These are phyloP conservation scores for Pocota personata DNA, from an alignment of 2,888 invertebrate genomes.

Conservation along the genomic window DNA sequence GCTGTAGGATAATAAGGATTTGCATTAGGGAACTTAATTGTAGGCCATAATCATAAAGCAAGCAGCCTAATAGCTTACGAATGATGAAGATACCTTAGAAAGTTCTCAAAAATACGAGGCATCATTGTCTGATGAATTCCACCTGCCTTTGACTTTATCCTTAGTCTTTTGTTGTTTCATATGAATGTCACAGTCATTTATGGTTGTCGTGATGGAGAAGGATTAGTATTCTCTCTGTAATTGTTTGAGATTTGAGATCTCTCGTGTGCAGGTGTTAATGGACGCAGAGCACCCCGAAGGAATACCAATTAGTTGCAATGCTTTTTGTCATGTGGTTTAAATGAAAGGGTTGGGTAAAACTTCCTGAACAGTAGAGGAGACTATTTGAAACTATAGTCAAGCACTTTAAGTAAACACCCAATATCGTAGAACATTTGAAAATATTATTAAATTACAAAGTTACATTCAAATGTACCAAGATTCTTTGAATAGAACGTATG, in stretches of 20 bases:
- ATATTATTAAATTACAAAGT: no score
- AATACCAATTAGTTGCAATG: constrained; percentile 51
- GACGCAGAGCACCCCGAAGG: constrained; percentile 5
- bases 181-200: constrained; percentile 25
- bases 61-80: constrained; percentile 9
- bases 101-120: constrained; percentile 11
- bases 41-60: constrained; percentile 15
- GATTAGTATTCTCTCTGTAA: background rate
- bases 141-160: constrained; percentile 47
- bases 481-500: no score
- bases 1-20: constrained; percentile 14
- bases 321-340: background rate
- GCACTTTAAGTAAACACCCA: no score
- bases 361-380: background rate
- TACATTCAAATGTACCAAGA: no score
- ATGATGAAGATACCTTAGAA: constrained; percentile 5
- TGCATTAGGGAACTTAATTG: constrained; percentile 31
- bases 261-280: constrained; percentile 50
- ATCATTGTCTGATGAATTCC: constrained; percentile 14
- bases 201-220: constrained; percentile 8
- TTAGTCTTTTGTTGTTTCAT: constrained; percentile 24
- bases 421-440: no score
- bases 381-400: no score
- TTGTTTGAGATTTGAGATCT: constrained; percentile 29
- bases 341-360: background rate